Base-by-base conservation (phyloP, 2,888 invertebrate genomes). In the Lasioglossum figueresi region DNA sequence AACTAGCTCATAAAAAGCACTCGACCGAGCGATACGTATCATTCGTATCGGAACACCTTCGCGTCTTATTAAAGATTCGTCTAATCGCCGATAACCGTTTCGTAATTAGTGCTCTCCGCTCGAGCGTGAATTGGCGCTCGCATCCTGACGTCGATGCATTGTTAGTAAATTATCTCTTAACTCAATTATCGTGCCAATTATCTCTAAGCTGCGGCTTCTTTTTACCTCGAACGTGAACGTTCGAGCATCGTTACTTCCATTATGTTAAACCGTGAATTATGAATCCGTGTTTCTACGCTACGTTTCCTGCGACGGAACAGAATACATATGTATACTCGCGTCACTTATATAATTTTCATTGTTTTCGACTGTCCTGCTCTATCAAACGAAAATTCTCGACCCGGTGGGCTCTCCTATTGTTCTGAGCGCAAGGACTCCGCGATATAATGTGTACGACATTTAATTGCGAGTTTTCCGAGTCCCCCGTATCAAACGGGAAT, bases 31-130 rank as follows among this genome's bases (percentile, higher is more conserved):
- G 52, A 12, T 19, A 45, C 34, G 45, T 70, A 76, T 83, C 68
- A 4, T 0, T 27, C 34, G 43, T 14, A 66, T 72, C 71, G 4
- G 34, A 75, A 68, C 45, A 19, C 16, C 16, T 40, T 66, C 37
- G 63, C 34, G 34, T 56, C 27, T 76, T 27, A 31, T 78, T 45
- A 43, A 56, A 23, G 16, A 79, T 71, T 84, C 63, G 37, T 70
- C 70, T n/a, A 48, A 48, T 68, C 23, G 23, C 71, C 56, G 75
- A 74, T 71, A 68, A 82, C 43, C 45, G 45, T 72, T 31, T 19
- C 8, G 45, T 19, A 43, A 45, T 45, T 72, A 19, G 45, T 1
- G 45, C 10, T 45, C 45, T 31, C 19, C 45, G 31, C 4, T 43
- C 43, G 27, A 71, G 70, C 40, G 12, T 27, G 70, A 43, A 43